A percentile compares a stretch with the other conserved stretches of the same genome.
Conservation (phyloP, 2,113 vertebrate genomes). For the Syngnathus floridae region DNA sequence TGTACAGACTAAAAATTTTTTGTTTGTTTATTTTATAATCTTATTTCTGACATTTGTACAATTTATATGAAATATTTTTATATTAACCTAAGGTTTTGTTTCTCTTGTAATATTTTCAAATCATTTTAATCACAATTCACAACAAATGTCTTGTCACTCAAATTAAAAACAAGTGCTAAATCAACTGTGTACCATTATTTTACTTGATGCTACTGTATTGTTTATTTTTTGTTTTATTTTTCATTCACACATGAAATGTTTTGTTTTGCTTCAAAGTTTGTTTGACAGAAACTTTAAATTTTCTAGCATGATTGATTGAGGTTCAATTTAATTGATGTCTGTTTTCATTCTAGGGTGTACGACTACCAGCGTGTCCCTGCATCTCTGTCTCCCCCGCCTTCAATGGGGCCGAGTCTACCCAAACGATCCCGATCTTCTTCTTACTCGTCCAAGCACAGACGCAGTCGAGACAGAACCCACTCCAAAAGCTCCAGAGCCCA, state of each 20-base stretch:
- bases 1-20: neutral
- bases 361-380: constrained; percentile 75
- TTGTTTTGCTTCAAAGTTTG: neutral
- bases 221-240: neutral
- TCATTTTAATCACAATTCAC: neutral
- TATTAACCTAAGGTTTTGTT: neutral
- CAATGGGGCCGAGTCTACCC: constrained; percentile 60
- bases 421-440: constrained; percentile 70
- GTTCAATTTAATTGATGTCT: neutral
- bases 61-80: neutral
- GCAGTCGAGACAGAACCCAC: constrained; percentile 67
- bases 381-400: constrained; percentile 56
- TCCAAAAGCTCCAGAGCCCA: constrained; percentile 68
- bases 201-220: neutral
- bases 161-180: neutral
- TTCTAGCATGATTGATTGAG: neutral
- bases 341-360: constrained; percentile 57
- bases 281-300: neutral
- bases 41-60: neutral
- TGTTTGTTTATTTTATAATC: neutral
- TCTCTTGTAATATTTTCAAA: neutral
- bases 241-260: neutral
- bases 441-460: constrained; percentile 63
- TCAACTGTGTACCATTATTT: neutral
- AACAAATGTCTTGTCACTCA: neutral